A percentile compares a stretch with the other conserved stretches of the same genome.
Evolutionary conservation across 2,888 invertebrate genomes (phyloP).

Genomic region (Macrophya annulata): DNA sequence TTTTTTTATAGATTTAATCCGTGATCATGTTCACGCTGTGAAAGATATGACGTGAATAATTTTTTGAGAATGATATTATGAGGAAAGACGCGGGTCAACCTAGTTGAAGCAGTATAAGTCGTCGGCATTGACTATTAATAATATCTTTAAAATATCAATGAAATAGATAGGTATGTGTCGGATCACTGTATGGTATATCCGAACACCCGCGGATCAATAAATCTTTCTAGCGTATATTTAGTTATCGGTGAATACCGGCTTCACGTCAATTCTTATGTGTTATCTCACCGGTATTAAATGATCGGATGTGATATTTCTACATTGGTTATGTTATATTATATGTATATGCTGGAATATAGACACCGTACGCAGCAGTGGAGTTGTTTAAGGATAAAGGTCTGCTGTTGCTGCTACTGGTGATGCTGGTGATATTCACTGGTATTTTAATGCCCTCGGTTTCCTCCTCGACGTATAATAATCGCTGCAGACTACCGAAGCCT

Average conservation of each 20-base stretch:
- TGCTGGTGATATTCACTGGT: neutral
- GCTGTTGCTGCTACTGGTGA: neutral
- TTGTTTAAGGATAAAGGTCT: slow-evolving; percentile 29
- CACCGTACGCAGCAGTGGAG: neutral
- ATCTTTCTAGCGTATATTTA: slow-evolving; percentile 68
- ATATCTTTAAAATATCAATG: slow-evolving; percentile 38
- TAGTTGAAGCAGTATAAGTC: neutral
- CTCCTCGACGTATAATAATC: neutral
- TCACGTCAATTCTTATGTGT: slow-evolving; percentile 68
- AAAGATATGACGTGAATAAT: neutral
- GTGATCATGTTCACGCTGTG: too few species aligned
- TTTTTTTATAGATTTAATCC: too few species aligned
- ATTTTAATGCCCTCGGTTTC: slow-evolving; percentile 34
- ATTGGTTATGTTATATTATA: slow-evolving; percentile 27
- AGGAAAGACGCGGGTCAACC: neutral
- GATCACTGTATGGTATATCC: slow-evolving; percentile 17
- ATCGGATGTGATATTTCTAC: slow-evolving; percentile 72
- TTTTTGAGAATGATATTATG: neutral
- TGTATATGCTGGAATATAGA: neutral
- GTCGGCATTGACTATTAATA: slow-evolving; percentile 29
- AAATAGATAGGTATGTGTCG: slow-evolving; percentile 32
- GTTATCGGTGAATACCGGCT: slow-evolving; percentile 66
- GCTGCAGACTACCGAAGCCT: neutral
- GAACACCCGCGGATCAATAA: slow-evolving; percentile 68
- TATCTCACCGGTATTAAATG: slow-evolving; percentile 73